phyloP scores from a whole-genome alignment of 2,888 invertebrate genomes.

The Stegophylla sp. region DNA sequence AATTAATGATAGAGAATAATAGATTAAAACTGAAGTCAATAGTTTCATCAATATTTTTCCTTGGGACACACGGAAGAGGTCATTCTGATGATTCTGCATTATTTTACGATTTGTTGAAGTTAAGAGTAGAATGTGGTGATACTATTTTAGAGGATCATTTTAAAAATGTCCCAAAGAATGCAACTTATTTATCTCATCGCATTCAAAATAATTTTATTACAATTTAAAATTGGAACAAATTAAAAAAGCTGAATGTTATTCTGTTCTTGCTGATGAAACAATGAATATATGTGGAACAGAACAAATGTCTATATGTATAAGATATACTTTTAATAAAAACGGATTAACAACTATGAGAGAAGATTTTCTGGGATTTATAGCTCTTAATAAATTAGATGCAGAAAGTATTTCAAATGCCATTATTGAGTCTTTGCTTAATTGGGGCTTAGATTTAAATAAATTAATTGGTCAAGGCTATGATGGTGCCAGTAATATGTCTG shows the following conservation, averaged over 20 bases:
- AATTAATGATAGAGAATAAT: slow-evolving; percentile 1
- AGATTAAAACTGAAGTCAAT: slow-evolving; percentile 10
- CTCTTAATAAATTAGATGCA: slow-evolving; percentile 23
- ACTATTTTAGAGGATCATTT: slow-evolving; percentile 61
- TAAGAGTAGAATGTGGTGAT: slow-evolving; percentile 62
- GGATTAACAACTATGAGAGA: neutral
- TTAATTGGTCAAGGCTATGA: slow-evolving; percentile 26
- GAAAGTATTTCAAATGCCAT: slow-evolving; percentile 13
- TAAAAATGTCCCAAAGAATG: slow-evolving; percentile 60
- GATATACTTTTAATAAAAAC: slow-evolving; percentile 16
- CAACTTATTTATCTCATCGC: slow-evolving; percentile 62
- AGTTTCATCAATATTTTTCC: slow-evolving; percentile 26
- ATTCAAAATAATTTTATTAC: slow-evolving; percentile 63
- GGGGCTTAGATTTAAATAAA: slow-evolving; percentile 25
- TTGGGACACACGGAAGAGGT: slow-evolving; percentile 20
- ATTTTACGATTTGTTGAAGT: slow-evolving; percentile 63
- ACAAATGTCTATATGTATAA: slow-evolving; percentile 60
- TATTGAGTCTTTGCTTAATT: slow-evolving; percentile 14
- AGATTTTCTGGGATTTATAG: slow-evolving; percentile 20
- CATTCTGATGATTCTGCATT: slow-evolving; percentile 12
- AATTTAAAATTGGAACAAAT: slow-evolving; percentile 59
- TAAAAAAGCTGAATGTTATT: slow-evolving; percentile 60
- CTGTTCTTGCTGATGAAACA: slow-evolving; percentile 61
- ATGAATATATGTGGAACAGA: slow-evolving; percentile 62
- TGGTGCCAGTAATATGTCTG: slow-evolving; percentile 29